Conservation (phyloP, 1,140 invertebrate genomes). For the Drosophila pallidifrons region DNA sequence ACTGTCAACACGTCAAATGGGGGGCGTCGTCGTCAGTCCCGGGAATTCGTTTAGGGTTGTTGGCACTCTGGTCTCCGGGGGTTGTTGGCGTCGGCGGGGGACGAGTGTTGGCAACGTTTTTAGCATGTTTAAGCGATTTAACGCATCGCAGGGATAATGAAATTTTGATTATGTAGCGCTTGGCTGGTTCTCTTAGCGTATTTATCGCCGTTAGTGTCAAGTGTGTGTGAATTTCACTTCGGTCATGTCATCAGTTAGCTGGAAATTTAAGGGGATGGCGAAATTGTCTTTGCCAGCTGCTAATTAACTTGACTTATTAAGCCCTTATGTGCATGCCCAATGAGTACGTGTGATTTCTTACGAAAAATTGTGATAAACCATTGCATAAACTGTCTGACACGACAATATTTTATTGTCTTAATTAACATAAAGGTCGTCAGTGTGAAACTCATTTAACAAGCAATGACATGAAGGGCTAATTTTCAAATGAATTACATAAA, state of each 20-base stretch:
- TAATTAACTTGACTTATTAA: slow-evolving; percentile 54
- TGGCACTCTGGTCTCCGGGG: neutral
- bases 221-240: slow-evolving; percentile 38
- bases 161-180: slow-evolving; percentile 82
- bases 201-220: slow-evolving; percentile 63
- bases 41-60: slow-evolving; percentile 3
- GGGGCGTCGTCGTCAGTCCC: slow-evolving; percentile 9
- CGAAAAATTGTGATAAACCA: slow-evolving; percentile 6
- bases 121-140: slow-evolving; percentile 82
- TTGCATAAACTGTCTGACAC: neutral
- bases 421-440: neutral
- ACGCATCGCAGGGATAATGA: slow-evolving; percentile 83
- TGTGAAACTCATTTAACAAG: neutral
- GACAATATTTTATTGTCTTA: neutral
- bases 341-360: slow-evolving; percentile 19
- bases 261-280: neutral
- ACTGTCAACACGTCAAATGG: slow-evolving; percentile 79
- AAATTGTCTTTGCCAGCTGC: slow-evolving; percentile 22
- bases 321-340: slow-evolving; percentile 19
- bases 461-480: neutral
- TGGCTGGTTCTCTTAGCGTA: slow-evolving; percentile 57
- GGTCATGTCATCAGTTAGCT: slow-evolving; percentile 30
- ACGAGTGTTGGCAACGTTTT: slow-evolving; percentile 45
- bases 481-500: neutral
- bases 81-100: neutral